phyloP scores from a whole-genome alignment of 2,888 invertebrate species.

The Campoplex nolae region DNA sequence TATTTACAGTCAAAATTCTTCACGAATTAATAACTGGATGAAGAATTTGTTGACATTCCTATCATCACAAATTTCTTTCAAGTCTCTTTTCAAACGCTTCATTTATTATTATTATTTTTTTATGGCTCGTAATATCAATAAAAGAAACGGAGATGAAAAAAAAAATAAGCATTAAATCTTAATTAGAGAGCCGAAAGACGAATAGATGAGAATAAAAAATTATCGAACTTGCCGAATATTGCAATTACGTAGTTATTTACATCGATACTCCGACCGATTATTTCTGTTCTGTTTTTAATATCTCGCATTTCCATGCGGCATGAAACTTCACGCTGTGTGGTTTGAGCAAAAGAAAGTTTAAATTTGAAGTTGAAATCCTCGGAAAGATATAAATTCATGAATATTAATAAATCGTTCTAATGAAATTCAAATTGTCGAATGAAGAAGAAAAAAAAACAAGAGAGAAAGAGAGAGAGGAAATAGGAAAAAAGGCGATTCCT shows the following conservation, averaged over 20 bases:
- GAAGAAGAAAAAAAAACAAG: constrained; percentile 8
- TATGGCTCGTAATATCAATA: neutral
- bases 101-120: neutral
- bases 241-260: constrained; percentile 25
- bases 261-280: neutral
- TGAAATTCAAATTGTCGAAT: constrained; percentile 64
- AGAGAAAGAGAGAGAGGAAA: neutral
- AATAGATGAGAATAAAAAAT: constrained; percentile 30
- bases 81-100: neutral
- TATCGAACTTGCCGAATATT: constrained; percentile 18
- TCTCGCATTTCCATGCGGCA: neutral
- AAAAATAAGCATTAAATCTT: constrained; percentile 26
- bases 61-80: neutral
- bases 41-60: neutral
- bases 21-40: neutral
- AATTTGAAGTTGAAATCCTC: constrained; percentile 28
- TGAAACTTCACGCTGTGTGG: constrained; percentile 27
- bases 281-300: neutral
- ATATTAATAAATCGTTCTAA: constrained; percentile 63
- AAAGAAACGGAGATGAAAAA: neutral
- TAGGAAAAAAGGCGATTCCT: neutral
- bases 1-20: neutral
- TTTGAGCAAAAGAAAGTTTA: constrained; percentile 23
- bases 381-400: constrained; percentile 51
- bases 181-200: constrained; percentile 11